Evolutionary conservation across 2,888 invertebrate species (phyloP).

Genomic region (Synanthedon andrenaeformis): DNA sequence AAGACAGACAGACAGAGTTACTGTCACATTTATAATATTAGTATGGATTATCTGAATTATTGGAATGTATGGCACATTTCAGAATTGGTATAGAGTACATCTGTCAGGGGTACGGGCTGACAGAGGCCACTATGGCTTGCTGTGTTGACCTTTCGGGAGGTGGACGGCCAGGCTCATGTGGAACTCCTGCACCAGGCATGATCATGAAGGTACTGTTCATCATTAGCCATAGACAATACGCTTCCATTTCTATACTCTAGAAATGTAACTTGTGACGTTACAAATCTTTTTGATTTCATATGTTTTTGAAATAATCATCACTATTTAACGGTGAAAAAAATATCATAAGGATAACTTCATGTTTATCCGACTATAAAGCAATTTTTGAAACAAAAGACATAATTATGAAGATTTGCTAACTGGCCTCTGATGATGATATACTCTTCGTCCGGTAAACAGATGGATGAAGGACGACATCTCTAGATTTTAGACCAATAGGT

Average conservation of each 20-base stretch:
- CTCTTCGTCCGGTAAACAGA: too few species aligned
- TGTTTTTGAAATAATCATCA: neutral
- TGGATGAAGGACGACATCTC: too few species aligned
- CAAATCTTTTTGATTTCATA: neutral
- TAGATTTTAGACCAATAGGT: too few species aligned
- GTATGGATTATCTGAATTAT: too few species aligned
- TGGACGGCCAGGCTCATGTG: constrained; percentile 74
- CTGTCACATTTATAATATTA: too few species aligned
- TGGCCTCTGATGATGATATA: too few species aligned
- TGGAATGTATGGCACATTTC: neutral
- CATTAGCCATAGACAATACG: constrained; percentile 4
- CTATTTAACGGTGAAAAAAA: neutral
- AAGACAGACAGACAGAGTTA: too few species aligned
- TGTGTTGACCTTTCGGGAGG: constrained; percentile 48
- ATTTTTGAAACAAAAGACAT: too few species aligned
- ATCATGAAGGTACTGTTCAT: constrained; percentile 66
- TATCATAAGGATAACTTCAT: neutral
- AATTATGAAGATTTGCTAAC: too few species aligned
- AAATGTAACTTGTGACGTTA: too few species aligned
- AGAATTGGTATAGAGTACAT: constrained; percentile 66
- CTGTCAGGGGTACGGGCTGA: constrained; percentile 83
- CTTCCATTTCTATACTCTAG: too few species aligned
- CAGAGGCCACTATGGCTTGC: constrained; percentile 78
- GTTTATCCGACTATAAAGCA: neutral
- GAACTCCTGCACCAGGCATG: constrained; percentile 75